Base-by-base conservation (phyloP, 2,797 vertebrate genomes). In the Martes flavigula region DNA sequence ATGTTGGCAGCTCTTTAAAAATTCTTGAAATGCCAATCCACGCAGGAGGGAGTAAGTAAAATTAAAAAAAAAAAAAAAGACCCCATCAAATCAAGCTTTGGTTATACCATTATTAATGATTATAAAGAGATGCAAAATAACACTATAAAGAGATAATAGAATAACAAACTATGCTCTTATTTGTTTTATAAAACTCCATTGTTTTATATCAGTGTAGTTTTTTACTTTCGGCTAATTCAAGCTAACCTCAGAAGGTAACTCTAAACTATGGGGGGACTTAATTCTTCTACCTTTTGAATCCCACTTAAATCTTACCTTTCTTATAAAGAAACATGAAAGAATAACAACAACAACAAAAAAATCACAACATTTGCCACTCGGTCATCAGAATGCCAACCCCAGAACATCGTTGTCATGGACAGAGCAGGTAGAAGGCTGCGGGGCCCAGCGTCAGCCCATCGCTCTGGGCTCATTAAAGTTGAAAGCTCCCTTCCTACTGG, bases 1-100 rank as follows among this genome's bases (percentile, higher is more conserved):
- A 96, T 72, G 27, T 94, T 91, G 73, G 40, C 90, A 88, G 43
- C 27, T 90, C 17, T 90, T 91, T 78, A 56, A 77, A 97, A 82
- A 87, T 38, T 87, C 10, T 40, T 40, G 40, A 62, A 87, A 85
- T 93, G 46, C 30, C 87, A 96, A 72, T 83, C 48, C 6, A 30
- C 35, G 82, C 58, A 90, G 46, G 32, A 94, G 38, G 20, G 46
- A 56, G 8, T 70, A 25, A n/a, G 68, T 92, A 1, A 68, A 66
- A 54, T 56, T 18, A 18, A 54, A 54, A 54, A 54, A 51, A 54
- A 54, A 51, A 87, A 1, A 58, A 72, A 64, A 21, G 20, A 94
- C 21, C 1, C 14, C 70, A 58, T 56, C 20, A 73, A 46, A 66
- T 70, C 62, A 46, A 93, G 9, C 3, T 96, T 83, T 75, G 20